Evolutionary conservation across 2,797 vertebrate species (phyloP).

Genomic region (Acanthurus leucopareius): DNA sequence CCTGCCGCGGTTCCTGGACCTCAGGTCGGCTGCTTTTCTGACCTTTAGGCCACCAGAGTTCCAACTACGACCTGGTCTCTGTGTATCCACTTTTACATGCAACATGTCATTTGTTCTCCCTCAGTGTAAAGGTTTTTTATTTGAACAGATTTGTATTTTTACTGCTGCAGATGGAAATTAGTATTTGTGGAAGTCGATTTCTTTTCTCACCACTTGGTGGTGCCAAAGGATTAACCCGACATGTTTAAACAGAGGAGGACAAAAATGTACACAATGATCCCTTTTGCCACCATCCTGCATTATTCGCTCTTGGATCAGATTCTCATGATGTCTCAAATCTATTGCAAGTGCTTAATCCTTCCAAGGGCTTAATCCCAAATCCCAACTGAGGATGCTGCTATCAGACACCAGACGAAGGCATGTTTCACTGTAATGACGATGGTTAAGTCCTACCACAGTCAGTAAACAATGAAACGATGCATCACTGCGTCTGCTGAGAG

Average conservation of each 20-base stretch:
- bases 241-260: neutral
- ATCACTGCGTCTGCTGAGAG: neutral
- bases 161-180: neutral
- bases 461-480: neutral
- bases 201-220: slow-evolving; percentile 12
- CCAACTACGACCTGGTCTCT: too few relatives aligned
- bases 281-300: neutral
- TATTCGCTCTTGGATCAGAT: slow-evolving; percentile 9
- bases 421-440: neutral
- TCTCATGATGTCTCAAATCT: slow-evolving; percentile 25
- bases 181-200: too few relatives aligned
- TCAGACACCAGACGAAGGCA: slow-evolving; percentile 16
- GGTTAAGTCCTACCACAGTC: neutral
- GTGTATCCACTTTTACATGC: too few relatives aligned
- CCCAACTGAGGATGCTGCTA: slow-evolving; percentile 3
- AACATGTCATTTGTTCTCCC: neutral
- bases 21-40: too few relatives aligned
- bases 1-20: too few relatives aligned
- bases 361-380: slow-evolving; percentile 33
- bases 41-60: too few relatives aligned
- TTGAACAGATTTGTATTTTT: neutral
- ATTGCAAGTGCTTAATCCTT: slow-evolving; percentile 28
- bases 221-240: neutral
- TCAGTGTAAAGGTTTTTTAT: neutral
- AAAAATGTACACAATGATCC: slow-evolving; percentile 5